Base-by-base conservation (phyloP, 2,797 vertebrate genomes). In the Channa striata region DNA sequence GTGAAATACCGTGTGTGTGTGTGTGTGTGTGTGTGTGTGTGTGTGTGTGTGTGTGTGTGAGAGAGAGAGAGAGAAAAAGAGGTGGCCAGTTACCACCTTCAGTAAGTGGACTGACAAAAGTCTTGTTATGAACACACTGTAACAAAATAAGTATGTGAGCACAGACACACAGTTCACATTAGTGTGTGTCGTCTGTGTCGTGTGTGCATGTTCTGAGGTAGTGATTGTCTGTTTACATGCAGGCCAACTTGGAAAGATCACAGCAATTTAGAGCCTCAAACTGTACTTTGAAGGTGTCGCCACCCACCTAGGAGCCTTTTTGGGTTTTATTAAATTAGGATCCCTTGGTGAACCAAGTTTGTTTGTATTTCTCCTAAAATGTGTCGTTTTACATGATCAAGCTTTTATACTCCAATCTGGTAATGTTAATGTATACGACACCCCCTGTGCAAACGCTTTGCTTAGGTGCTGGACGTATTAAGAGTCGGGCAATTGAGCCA, bases 151-250 rank as follows among this genome's bases (percentile, higher is more conserved):
- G 25, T 30, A 30, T 30, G 25, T 48, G 4, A 20, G 46, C 9
- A 37, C 51, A 11, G 34, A 58, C 43, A 10, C 25, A 30, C 43
- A 6, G 13, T 16, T 19, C 2, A 39, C 12, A 3, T 23, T 16
- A 14, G 33, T 42, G 17, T 53, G 37, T 43, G 48, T 43, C 20
- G 37, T 10, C 2, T 52, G 49, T 25, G 48, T 43, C 20, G 37
- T 10, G 2, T 52, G 49, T 25, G 23, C n/a, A 44, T 23, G 30
- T 47, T 54, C 42, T 8, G 21, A 54, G n/a, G 11, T 14, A 30
- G 14, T 49, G n/a, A 19, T 11, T 66, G 62, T 74, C 80, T 67
- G 48, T 82, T 74, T 66, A 82, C 65, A 72, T 81, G 76, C 76
- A 80, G 63, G 30, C 20, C 7, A 5, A 14, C 16, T 17, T 34